Base-by-base conservation (phyloP, 1,140 invertebrate genomes). In the Galendromus occidentalis region DNA sequence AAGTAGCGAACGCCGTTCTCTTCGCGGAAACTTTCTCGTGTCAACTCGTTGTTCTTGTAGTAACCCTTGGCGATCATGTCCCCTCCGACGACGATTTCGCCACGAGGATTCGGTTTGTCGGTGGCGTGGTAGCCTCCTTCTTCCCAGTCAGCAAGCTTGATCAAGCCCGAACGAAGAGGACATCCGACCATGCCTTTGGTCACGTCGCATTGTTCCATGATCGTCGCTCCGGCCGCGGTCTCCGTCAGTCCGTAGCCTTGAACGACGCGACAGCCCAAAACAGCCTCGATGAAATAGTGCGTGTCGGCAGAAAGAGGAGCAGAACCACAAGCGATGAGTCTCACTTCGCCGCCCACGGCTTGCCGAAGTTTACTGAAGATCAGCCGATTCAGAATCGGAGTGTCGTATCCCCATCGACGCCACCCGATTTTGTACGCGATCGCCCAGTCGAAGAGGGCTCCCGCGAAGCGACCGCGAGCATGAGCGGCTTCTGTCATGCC, bases 241-340 rank as follows among this genome's bases (percentile, higher is more conserved):
- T 98, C 94, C 1, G 95, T 98, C 39, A 98, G 82, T 7, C 94
- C 95, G 78, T 98, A 71, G 17, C 94, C 95, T 75, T 95, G 91
- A 55, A 90, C 82, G 29, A 98, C 83, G 55, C 85, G 85, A 44
- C 87, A 85, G 74, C 91, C 94, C 25, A 98, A 81, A 74, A 91
- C 94, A 67, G 88, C 84, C 74, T 92, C 87, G 70, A 97, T 88
- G 75, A 96, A 94, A 71, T 86, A 84, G 73, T 98, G 93, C 7
- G 93, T 97, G 72, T 96, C 91, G 1, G 88, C 83, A 17, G 88
- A 88, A 0, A 98, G 79, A 20, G 94, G 93, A 33, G 95, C 95
- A 67, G 94, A 92, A 65, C 95, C 95, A n/a, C 83, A 83, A 64
- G 97, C 82, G 74, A 98, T 85, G 51, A 91, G 77, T 18, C 91